Conservation (phyloP, 2,888 invertebrate species). For the Odontothrips loti region DNA sequence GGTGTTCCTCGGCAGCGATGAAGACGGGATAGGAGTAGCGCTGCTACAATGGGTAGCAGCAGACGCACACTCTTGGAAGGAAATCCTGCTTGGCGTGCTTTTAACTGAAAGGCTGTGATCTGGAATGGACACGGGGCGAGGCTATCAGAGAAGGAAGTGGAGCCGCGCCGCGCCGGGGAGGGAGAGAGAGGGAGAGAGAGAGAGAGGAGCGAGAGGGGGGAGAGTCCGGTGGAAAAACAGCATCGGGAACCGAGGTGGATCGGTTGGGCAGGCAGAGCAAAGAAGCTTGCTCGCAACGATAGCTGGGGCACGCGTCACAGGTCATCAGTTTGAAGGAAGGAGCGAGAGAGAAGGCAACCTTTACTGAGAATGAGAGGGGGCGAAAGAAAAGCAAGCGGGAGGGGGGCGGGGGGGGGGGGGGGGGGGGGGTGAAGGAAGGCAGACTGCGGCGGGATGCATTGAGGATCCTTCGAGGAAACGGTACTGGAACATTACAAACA, state of each 20-base stretch:
- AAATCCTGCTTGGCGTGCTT: not conserved
- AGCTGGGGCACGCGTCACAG: not conserved
- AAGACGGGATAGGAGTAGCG: not conserved
- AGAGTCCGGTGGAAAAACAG: too few relatives aligned
- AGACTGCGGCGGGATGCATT: too few relatives aligned
- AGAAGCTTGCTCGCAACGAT: not conserved
- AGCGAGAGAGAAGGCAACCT: not conserved
- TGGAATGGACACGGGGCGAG: not conserved
- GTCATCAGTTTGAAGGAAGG: slow-evolving; percentile 5
- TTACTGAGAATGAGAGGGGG: not conserved
- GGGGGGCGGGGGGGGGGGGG: not conserved
- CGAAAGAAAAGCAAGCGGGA: not conserved
- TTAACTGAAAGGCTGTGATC: slow-evolving; percentile 16
- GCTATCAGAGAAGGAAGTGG: not conserved
- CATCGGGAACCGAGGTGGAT: too few relatives aligned
- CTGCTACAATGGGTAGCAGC: not conserved
- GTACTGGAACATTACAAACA: too few relatives aligned
- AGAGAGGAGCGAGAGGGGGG: not conserved
- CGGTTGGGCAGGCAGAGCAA: not conserved
- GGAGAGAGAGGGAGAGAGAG: not conserved
- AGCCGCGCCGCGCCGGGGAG: not conserved
- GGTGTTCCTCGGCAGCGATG: not conserved
- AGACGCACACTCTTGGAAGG: not conserved
- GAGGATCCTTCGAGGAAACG: too few relatives aligned
- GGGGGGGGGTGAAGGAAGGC: too few relatives aligned